These are phyloP conservation scores for Paraescarpia echinospica DNA, from an alignment of 1,140 invertebrate genomes.

Conservation along the genomic window DNA sequence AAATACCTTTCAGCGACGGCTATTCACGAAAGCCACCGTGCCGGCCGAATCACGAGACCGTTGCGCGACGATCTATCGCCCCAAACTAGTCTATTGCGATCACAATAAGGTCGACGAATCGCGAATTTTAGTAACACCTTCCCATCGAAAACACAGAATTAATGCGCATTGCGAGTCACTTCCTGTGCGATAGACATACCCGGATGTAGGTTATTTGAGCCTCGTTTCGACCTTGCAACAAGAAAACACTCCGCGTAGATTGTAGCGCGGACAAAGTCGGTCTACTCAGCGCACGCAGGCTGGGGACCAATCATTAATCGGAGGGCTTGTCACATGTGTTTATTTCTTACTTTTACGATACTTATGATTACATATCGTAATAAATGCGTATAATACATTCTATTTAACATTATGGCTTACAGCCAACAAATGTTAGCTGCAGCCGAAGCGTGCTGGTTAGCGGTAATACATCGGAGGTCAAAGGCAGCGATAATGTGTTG, in stretches of 20 bases:
- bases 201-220: not conserved
- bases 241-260: not conserved
- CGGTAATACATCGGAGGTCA: not conserved
- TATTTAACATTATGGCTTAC: not conserved
- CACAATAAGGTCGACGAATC: not conserved
- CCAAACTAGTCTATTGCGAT: not conserved
- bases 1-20: not conserved
- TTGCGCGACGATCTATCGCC: not conserved
- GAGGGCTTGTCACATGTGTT: not conserved
- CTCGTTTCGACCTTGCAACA: not conserved
- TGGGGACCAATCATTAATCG: not conserved
- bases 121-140: not conserved
- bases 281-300: not conserved
- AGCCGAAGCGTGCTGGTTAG: not conserved
- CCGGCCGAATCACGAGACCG: not conserved
- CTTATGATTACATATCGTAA: not conserved
- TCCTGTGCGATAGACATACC: not conserved
- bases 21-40: not conserved
- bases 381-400: not conserved
- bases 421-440: not conserved
- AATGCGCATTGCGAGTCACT: not conserved
- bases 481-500: not conserved
- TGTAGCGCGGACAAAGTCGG: not conserved
- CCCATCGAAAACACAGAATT: not conserved
- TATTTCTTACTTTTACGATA: not conserved